These are phyloP conservation scores for Eubucco bourcierii DNA, from an alignment of 2,113 vertebrate species.

Conservation along the genomic window DNA sequence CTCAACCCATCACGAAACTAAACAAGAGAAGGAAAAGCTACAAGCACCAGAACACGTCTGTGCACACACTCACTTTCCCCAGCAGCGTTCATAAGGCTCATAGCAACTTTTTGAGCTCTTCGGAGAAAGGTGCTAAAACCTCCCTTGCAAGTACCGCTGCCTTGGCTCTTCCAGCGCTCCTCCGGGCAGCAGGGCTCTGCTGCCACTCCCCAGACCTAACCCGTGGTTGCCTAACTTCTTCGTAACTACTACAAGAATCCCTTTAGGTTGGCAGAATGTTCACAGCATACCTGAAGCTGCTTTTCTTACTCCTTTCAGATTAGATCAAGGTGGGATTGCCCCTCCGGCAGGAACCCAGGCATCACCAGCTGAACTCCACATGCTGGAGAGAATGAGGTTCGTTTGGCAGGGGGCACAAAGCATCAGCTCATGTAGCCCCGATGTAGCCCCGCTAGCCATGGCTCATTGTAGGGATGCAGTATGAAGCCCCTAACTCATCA, in stretches of 20 bases:
- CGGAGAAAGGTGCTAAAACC: background rate
- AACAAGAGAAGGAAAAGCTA: background rate
- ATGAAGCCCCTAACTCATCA: background rate
- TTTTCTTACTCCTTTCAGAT: background rate
- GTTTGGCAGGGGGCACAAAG: background rate
- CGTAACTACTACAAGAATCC: rapidly evolving
- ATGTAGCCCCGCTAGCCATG: rapidly evolving
- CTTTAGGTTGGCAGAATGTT: background rate
- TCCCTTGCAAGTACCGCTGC: background rate
- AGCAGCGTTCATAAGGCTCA: background rate
- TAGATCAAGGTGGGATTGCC: background rate
- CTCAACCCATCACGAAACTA: rapidly evolving
- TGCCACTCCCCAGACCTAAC: background rate
- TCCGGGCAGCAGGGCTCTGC: background rate
- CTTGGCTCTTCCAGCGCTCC: background rate
- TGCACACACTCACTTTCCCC: background rate
- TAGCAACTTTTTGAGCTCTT: background rate
- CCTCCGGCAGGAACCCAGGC: background rate
- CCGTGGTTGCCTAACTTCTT: background rate
- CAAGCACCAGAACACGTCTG: rapidly evolving
- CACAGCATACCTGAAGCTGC: background rate
- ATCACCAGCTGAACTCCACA: background rate
- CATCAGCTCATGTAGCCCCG: background rate
- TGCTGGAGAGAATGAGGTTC: no score
- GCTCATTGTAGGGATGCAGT: background rate